Evolutionary conservation across 2,888 invertebrate species (phyloP), one percentile per base, ranked within the genome.

Genomic region (Steinernema carpocapsae): DNA sequence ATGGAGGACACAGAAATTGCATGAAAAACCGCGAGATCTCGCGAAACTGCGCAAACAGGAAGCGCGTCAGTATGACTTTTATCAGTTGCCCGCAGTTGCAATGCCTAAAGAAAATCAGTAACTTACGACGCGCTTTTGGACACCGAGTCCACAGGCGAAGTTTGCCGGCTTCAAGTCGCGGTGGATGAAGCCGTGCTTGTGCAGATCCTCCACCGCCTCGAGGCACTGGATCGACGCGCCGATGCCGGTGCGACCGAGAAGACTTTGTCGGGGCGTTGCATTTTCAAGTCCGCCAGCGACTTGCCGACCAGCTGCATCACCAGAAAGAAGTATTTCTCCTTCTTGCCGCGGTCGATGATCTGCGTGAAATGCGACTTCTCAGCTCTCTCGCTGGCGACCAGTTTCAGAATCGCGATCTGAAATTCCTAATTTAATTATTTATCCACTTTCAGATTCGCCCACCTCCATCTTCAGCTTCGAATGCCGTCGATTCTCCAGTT

Each of bases 401-500:
- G 42, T 51, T 85, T 85, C 74, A 85, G 77, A 59, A 85, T 84
- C 12, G 80, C 79, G 37, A 84, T 84, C 79, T 77, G 72, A 70
- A 77, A 59, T 10, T 37, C 14, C 1, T n/a, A 52, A 42, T 32
- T 46, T 2, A 42, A 3, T 26, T 12, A 0, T 43, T 29, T 14
- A 56, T 19, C 71, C n/a, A 10, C 19, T 22, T 0, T 10, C 17
- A 48, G 48, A 2, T 48, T 7, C 17, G 19, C 0, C 32, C 29
- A 82, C 79, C 78, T 85, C 84, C 85, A 85, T 85, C 73, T 83
- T 85, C n/a, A 85, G 77, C 73, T 84, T 85, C 26, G 82, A 80
- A 46, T 84, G 79, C 52, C 76, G 75, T 19, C 81, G 70, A n/a
- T 75, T 79, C 48, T 81, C 80, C 52, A 80, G 70, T 74, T 84